Percentiles rank a stretch among this genome's conserved stretches.
These are phyloP conservation scores for Urocynchramus pylzowi DNA, from an alignment of 2,113 vertebrate genomes.

Conservation along the genomic window DNA sequence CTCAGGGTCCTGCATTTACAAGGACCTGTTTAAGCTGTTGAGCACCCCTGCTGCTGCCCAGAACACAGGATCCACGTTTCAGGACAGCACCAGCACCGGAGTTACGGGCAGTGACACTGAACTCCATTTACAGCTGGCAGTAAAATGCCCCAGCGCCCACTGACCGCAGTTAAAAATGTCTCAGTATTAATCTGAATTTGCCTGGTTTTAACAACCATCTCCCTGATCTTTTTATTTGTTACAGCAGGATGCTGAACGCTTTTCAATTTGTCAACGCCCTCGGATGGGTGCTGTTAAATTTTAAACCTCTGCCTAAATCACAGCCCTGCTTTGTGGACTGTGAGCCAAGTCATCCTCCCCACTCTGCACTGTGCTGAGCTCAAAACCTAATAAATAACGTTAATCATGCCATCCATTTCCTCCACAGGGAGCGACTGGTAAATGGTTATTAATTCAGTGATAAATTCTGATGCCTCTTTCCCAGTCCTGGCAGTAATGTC, in stretches of 20 bases:
- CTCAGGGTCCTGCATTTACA: neutral
- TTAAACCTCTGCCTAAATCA: slow-evolving; percentile 45
- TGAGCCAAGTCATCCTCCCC: neutral
- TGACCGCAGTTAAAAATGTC: neutral
- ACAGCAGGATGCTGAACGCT: neutral
- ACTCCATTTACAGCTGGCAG: rapidly evolving
- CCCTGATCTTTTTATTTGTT: neutral
- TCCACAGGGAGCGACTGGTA: slow-evolving; percentile 12
- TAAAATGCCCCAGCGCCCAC: neutral
- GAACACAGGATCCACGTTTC: neutral
- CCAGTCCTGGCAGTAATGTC: slow-evolving; percentile 6
- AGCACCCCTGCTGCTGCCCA: neutral
- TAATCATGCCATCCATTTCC: slow-evolving; percentile 45
- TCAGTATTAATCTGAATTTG: neutral
- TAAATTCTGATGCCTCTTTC: slow-evolving; percentile 37
- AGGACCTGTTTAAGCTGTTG: neutral
- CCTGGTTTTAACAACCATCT: neutral
- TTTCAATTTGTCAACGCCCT: slow-evolving; percentile 17
- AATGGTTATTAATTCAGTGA: slow-evolving; percentile 46
- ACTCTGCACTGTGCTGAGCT: neutral
- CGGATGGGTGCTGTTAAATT: neutral
- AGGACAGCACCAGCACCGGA: neutral
- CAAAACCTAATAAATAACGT: slow-evolving; percentile 27
- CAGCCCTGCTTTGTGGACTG: neutral
- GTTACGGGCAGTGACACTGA: rapidly evolving